Evolutionary conservation across 2,113 vertebrate genomes (phyloP).

Genomic region (Chloropsis hardwickii): DNA sequence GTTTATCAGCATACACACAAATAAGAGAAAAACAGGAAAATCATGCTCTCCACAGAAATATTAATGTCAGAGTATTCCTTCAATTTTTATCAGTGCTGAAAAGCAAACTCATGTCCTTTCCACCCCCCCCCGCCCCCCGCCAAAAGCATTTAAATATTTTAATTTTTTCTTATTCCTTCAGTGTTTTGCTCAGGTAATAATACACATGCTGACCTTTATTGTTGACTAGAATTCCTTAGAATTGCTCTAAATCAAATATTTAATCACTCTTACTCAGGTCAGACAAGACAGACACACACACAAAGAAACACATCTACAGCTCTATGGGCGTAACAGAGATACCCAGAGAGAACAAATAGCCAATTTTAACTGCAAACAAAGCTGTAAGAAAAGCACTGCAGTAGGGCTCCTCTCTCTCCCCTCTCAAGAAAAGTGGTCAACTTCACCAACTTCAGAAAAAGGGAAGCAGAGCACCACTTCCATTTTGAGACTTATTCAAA

Average conservation of each 20-base stretch:
- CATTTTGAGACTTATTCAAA: conserved; percentile 1
- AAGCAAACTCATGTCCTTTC: background rate
- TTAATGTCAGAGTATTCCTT: background rate
- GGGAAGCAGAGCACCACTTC: background rate
- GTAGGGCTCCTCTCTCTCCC: background rate
- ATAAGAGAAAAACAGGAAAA: background rate
- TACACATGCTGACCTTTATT: background rate
- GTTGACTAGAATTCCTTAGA: background rate
- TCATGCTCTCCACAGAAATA: background rate
- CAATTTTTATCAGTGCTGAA: background rate
- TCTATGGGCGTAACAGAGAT: background rate
- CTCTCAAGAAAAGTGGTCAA: background rate
- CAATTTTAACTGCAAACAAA: conserved; percentile 36
- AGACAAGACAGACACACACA: background rate
- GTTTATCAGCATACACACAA: background rate
- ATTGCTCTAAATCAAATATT: background rate
- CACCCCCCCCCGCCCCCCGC: rapidly evolving
- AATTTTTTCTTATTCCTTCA: background rate
- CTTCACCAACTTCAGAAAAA: background rate
- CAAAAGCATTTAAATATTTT: background rate
- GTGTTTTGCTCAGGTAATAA: background rate
- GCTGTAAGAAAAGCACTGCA: background rate
- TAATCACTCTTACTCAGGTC: background rate
- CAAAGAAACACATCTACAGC: conserved; percentile 17
- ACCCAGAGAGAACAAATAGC: background rate